These are phyloP conservation scores for Corynorhinus townsendii DNA, from an alignment of 2,113 vertebrate genomes.

Conservation along the genomic window DNA sequence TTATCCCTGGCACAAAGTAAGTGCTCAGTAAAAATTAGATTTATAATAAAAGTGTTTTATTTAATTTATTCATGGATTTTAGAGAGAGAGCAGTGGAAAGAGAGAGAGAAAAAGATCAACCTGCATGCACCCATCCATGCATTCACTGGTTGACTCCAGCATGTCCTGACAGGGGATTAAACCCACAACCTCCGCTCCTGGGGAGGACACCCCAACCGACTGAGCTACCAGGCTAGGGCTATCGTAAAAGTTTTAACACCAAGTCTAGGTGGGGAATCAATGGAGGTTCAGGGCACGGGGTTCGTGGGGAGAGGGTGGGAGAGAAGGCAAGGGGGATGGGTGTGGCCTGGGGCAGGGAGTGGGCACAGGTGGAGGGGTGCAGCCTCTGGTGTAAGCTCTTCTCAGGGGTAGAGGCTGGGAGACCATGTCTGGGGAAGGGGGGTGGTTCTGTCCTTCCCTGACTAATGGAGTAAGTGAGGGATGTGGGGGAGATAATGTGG, in stretches of 20 bases:
- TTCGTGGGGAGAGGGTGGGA: neutral
- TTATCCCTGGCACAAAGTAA: neutral
- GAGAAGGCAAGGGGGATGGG: neutral
- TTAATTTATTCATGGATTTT: neutral
- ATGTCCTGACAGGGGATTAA: neutral
- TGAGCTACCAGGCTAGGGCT: neutral
- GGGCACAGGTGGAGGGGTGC: neutral
- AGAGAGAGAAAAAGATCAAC: neutral
- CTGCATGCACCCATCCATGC: neutral
- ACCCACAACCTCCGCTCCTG: neutral
- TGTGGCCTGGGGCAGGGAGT: neutral
- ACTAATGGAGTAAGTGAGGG: neutral
- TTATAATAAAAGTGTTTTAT: neutral
- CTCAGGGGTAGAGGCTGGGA: neutral
- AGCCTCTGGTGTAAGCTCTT: too few species aligned
- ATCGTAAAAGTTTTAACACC: neutral
- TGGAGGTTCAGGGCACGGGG: too few species aligned
- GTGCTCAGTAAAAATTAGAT: neutral
- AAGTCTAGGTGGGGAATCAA: neutral
- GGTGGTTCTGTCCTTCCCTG: neutral
- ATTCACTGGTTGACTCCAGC: neutral
- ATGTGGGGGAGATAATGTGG: neutral
- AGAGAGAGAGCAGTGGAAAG: neutral
- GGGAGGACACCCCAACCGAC: neutral
- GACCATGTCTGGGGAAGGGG: neutral